Base-by-base conservation (phyloP, 1,140 invertebrate genomes). In the Cotesia glomerata region DNA sequence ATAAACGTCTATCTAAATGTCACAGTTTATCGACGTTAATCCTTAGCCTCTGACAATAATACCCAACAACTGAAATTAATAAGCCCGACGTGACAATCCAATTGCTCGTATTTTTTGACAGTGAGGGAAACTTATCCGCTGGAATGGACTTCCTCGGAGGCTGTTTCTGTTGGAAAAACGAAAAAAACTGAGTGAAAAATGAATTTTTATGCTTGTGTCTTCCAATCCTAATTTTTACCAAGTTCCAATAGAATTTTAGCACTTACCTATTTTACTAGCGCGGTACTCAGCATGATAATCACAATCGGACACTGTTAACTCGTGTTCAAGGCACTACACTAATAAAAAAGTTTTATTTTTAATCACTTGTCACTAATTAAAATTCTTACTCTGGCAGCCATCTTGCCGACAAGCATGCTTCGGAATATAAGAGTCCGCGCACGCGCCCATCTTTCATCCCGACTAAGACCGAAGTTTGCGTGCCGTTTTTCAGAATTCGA, bases 351-450 rank as follows among this genome's bases (percentile, higher is more conserved):
- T 69, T 68, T 13, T 54, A 64, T 45, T 62, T 45, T 45, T 45
- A 26, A 58, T 71, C 69, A 67, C 69, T 74, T 62, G 69, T 74
- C 73, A 74, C 73, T 59, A 67, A 74, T 68, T 66, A 71, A 74
- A 56, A 34, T 74, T 65, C 63, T 39, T 39, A 45, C 45, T 35
- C 16, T 32, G 34, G 51, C 69, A 14, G 73, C 73, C 73, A 74
- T 74, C 35, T 71, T 74, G 73, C 73, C 73, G 73, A 71, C 69
- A 70, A 65, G 56, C 68, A 74, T 74, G 69, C 62, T 56, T 39
- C 16, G 5, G 3, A 26, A 26, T 26, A 26, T 61, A 18, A 61
- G 26, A 16, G 4, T 61, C 58, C 11, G 39, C 69, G 62, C 69
- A 52, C 65, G 69, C 69, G 61, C 69, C 4, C 59, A 56, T 56